Percentiles rank a stretch among this genome's conserved stretches.
Conservation (phyloP, 2,113 vertebrate genomes). For the Acinonyx jubatus region DNA sequence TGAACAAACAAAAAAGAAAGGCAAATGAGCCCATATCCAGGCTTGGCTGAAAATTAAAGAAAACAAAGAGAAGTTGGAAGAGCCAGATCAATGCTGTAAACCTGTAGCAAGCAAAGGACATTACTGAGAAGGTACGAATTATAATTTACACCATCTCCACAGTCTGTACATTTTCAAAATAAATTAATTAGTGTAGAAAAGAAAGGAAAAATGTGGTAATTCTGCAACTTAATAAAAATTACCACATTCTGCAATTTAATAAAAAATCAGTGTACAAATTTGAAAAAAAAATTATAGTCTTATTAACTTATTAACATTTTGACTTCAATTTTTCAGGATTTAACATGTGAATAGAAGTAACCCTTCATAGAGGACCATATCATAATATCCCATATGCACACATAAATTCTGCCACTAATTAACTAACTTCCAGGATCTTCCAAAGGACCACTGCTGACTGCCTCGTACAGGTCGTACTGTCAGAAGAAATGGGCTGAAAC, state of each 20-base stretch:
- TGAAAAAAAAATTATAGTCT: background rate
- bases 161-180: background rate
- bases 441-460: background rate
- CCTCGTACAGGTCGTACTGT: fast-evolving
- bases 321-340: constrained; percentile 11
- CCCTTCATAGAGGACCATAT: background rate
- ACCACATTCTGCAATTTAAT: no score
- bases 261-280: constrained; percentile 22
- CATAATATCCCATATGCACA: background rate
- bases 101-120: background rate
- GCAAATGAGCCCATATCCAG: background rate
- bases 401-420: background rate
- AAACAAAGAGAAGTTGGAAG: background rate
- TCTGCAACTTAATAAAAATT: background rate
- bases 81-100: background rate
- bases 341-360: background rate
- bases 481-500: background rate
- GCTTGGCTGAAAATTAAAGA: background rate
- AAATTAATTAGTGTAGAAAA: background rate
- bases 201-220: background rate
- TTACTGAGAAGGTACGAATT: background rate
- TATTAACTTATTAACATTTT: constrained; percentile 31
- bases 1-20: background rate
- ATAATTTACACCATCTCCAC: background rate
- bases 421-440: background rate